Percentiles rank a stretch among this genome's conserved stretches.
These are phyloP conservation scores for Oscheius sp. DNA, from an alignment of 1,140 invertebrate genomes.

Conservation along the genomic window DNA sequence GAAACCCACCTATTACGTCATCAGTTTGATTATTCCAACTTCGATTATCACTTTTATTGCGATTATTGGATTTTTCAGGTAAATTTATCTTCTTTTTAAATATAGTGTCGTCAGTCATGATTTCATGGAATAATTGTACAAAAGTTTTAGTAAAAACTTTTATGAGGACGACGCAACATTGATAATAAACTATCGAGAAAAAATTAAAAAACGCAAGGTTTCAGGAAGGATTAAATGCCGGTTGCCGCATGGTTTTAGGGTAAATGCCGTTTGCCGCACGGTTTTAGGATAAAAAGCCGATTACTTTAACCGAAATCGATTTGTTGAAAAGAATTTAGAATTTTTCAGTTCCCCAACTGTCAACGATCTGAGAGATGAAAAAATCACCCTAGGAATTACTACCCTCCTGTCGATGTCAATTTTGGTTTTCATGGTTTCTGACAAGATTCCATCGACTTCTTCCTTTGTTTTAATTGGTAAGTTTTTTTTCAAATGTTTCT, in stretches of 20 bases:
- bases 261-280: too few species aligned
- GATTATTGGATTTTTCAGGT: slow-evolving; percentile 58
- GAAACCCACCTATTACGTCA: slow-evolving; percentile 56
- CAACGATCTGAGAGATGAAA: slow-evolving; percentile 38
- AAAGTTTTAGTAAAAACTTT: too few species aligned
- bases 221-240: too few species aligned
- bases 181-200: too few species aligned
- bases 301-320: too few species aligned
- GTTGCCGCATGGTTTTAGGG: too few species aligned
- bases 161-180: too few species aligned
- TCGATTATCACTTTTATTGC: slow-evolving; percentile 57
- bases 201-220: too few species aligned
- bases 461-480: too few species aligned
- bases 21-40: slow-evolving; percentile 55
- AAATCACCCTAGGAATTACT: slow-evolving; percentile 42
- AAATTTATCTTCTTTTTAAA: background rate
- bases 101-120: too few species aligned
- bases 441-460: slow-evolving; percentile 42
- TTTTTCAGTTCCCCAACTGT: slow-evolving; percentile 34
- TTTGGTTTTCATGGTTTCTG: slow-evolving; percentile 45
- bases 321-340: background rate
- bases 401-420: slow-evolving; percentile 45
- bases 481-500: too few species aligned
- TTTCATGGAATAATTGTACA: too few species aligned
- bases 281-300: background rate